phyloP scores from a whole-genome alignment of 2,113 vertebrate species.

The Mustelus asterias region DNA sequence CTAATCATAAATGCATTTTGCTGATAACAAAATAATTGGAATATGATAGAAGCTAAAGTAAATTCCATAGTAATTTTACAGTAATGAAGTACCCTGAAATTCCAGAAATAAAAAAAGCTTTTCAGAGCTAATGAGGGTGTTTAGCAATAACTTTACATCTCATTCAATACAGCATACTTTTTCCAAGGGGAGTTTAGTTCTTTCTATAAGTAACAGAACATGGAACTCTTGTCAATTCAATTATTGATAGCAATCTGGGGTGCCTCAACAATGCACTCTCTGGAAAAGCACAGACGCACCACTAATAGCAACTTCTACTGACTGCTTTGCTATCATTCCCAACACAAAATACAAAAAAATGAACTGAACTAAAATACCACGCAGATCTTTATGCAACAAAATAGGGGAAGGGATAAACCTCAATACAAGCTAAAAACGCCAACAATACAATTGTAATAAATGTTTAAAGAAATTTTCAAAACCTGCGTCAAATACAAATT shows the following conservation, averaged over 20 bases:
- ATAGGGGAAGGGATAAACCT: not conserved
- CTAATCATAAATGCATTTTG: too few relatives aligned
- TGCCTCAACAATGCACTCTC: not conserved
- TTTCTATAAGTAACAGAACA: not conserved
- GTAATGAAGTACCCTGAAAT: not conserved
- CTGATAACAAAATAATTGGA: not conserved
- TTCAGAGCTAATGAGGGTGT: not conserved
- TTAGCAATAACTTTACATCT: not conserved
- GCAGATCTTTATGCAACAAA: not conserved
- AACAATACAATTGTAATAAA: not conserved
- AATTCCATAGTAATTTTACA: not conserved
- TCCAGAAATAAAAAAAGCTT: not conserved
- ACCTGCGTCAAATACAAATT: not conserved
- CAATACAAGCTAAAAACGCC: not conserved
- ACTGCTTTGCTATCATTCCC: not conserved
- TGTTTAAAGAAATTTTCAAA: not conserved
- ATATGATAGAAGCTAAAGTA: not conserved
- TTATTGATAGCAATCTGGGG: not conserved
- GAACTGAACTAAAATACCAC: not conserved
- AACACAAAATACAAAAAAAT: not conserved
- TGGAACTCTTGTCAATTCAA: not conserved
- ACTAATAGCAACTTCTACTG: not conserved
- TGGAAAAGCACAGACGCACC: too few relatives aligned
- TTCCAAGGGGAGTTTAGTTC: not conserved
- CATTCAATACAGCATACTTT: not conserved